phyloP scores from a whole-genome alignment of 2,888 invertebrate species.

The Sesia bembeciformis region DNA sequence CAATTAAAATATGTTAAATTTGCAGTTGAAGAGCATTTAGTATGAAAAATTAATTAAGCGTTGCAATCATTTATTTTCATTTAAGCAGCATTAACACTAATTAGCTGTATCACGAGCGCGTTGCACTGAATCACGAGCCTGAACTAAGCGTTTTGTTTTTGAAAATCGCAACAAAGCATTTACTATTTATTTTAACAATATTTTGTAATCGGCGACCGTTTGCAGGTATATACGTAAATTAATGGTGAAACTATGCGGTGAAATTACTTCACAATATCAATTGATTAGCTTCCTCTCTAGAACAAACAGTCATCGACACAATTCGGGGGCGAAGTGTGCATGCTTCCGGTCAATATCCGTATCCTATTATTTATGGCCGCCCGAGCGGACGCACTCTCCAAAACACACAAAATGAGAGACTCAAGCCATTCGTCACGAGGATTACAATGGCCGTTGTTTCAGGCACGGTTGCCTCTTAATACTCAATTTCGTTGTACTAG shows the following conservation, averaged over 20 bases:
- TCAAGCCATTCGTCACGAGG: slow-evolving; percentile 55
- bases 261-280: not conserved
- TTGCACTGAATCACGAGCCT: too few species aligned
- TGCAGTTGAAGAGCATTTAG: too few species aligned
- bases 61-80: too few species aligned
- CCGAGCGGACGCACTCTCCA: slow-evolving; percentile 54
- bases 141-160: too few species aligned
- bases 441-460: slow-evolving; percentile 60
- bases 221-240: too few species aligned
- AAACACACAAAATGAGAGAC: slow-evolving; percentile 62
- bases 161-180: too few species aligned
- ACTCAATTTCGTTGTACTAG: slow-evolving; percentile 41
- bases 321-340: slow-evolving; percentile 45
- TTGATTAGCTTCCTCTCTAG: slow-evolving; percentile 27
- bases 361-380: slow-evolving; percentile 53
- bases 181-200: too few species aligned
- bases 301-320: slow-evolving; percentile 53
- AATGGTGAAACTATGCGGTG: not conserved
- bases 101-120: too few species aligned
- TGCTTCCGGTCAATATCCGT: slow-evolving; percentile 61
- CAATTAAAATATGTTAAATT: too few species aligned
- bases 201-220: too few species aligned
- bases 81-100: too few species aligned
- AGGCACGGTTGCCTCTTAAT: slow-evolving; percentile 41
- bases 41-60: too few species aligned